A percentile compares a stretch with the other conserved stretches of the same genome.
phyloP scores from a whole-genome alignment of 1,140 invertebrate species.

The Conus betulinus region DNA sequence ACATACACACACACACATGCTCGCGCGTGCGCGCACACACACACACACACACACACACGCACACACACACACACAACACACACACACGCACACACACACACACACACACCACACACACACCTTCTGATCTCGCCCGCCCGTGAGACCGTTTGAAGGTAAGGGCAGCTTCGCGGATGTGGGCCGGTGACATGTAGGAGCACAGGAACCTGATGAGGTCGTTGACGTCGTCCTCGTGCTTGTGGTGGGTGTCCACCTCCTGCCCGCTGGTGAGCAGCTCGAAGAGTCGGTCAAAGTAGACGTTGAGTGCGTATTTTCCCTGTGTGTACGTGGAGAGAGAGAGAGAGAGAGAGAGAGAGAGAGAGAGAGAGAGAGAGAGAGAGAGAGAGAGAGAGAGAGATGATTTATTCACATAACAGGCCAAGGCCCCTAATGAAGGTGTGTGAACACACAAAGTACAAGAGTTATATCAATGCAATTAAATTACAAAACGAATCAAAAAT shows the following conservation, averaged over 20 bases:
- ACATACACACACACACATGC: slow-evolving; percentile 12
- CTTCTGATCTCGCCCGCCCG: neutral
- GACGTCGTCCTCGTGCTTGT: slow-evolving; percentile 31
- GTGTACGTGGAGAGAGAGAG: neutral
- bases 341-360: neutral
- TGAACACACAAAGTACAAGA: too few species aligned
- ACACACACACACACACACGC: neutral
- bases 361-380: too few species aligned
- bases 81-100: neutral
- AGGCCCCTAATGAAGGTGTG: too few species aligned
- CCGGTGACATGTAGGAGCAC: slow-evolving; percentile 52
- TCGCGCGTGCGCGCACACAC: neutral
- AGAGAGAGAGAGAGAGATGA: too few species aligned
- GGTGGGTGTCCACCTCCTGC: neutral
- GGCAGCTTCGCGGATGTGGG: slow-evolving; percentile 49
- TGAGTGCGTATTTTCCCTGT: slow-evolving; percentile 61
- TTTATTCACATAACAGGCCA: too few species aligned
- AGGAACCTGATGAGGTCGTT: slow-evolving; percentile 44
- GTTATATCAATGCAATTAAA: too few species aligned
- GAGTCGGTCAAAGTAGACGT: slow-evolving; percentile 59
- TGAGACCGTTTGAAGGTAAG: slow-evolving; percentile 43
- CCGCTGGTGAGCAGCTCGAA: slow-evolving; percentile 45
- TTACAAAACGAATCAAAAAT: too few species aligned
- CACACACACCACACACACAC: neutral
- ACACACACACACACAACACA: neutral